Evolutionary conservation across 2,113 vertebrate species (phyloP).

Genomic region (Chionomys nivalis): DNA sequence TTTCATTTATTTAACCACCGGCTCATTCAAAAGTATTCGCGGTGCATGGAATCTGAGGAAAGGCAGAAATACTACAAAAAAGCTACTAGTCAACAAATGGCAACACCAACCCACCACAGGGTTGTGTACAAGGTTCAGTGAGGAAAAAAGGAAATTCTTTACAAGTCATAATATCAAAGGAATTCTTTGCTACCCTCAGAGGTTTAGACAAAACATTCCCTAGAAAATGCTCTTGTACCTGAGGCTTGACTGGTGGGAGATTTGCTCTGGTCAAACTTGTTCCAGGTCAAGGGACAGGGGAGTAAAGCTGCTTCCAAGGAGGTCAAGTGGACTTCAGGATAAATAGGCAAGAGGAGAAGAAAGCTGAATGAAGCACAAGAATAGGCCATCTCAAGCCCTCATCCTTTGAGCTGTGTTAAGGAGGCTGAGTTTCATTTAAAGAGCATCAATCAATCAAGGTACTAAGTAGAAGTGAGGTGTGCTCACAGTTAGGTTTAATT

Average conservation of each 20-base stretch:
- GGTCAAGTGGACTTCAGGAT: accelerated
- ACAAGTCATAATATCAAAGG: background rate
- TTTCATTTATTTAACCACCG: conserved; percentile 45
- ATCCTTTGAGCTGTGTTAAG: background rate
- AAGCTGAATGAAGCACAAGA: background rate
- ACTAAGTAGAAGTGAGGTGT: background rate
- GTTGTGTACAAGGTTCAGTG: background rate
- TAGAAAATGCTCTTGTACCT: background rate
- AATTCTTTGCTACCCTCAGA: background rate
- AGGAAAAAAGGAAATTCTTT: background rate
- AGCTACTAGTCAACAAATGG: background rate
- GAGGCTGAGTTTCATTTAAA: conserved; percentile 22
- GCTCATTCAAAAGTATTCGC: background rate
- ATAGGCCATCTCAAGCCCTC: background rate
- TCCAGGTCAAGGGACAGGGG: background rate
- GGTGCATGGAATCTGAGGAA: background rate
- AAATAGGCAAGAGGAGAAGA: background rate
- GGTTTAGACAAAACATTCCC: background rate
- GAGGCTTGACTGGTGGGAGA: background rate
- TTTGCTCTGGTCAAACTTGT: background rate
- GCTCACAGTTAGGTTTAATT: background rate
- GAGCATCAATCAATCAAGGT: background rate
- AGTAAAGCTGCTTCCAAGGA: background rate
- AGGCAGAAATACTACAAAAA: background rate
- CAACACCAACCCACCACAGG: background rate